Conservation (phyloP, 2,888 invertebrate genomes). For the Phyto melanocephala region DNA sequence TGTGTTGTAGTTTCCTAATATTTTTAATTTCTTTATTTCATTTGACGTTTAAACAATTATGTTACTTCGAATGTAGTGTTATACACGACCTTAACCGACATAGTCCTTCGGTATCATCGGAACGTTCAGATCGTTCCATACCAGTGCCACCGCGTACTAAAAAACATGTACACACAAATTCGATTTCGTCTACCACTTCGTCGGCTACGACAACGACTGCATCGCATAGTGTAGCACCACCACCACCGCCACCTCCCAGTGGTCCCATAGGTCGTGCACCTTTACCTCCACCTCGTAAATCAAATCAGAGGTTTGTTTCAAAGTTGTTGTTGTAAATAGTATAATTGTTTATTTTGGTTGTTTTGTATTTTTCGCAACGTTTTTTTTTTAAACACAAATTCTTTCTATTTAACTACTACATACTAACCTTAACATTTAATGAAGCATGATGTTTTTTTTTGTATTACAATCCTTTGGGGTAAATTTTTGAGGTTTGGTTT, state of each 20-base stretch:
- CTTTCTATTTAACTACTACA: neutral
- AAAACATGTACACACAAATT: conserved; percentile 67
- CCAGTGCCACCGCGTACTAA: conserved; percentile 74
- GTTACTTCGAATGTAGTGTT: conserved; percentile 39
- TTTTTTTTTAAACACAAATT: neutral
- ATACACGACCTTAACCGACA: conserved; percentile 66
- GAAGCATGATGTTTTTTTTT: conserved; percentile 19
- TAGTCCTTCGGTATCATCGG: conserved; percentile 75
- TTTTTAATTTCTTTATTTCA: conserved; percentile 17
- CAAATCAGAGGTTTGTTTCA: conserved; percentile 75
- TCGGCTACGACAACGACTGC: conserved; percentile 33
- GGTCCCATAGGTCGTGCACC: conserved; percentile 72
- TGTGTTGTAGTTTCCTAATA: neutral
- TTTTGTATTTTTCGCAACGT: neutral
- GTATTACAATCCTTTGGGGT: neutral
- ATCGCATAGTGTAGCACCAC: conserved; percentile 49
- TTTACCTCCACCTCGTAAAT: conserved; percentile 76
- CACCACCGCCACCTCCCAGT: conserved; percentile 68
- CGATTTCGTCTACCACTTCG: conserved; percentile 40
- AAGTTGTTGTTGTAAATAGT: conserved; percentile 6
- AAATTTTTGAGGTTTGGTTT: neutral
- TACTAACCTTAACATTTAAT: conserved; percentile 22
- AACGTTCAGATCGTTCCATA: conserved; percentile 70
- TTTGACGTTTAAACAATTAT: conserved; percentile 1
- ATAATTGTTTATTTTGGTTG: neutral